Conservation (phyloP, 2,113 vertebrate species). For the Willisornis vidua region DNA sequence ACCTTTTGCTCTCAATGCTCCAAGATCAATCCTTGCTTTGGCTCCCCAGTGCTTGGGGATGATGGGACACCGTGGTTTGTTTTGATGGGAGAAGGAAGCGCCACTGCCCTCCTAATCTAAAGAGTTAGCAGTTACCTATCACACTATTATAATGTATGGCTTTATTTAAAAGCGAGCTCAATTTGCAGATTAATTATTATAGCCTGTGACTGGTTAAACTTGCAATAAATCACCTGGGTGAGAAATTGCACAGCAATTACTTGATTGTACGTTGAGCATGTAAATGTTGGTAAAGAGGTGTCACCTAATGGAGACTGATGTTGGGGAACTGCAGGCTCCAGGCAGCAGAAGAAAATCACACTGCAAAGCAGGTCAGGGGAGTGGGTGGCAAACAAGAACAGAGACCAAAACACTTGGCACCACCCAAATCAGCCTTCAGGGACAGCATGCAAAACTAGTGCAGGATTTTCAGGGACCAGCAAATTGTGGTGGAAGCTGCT, state of each 20-base stretch:
- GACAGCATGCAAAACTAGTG: not conserved
- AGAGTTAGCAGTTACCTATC: not conserved
- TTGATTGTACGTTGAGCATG: not conserved
- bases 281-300: conserved; percentile 4
- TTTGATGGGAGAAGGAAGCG: not conserved
- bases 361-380: not conserved
- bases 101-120: not conserved
- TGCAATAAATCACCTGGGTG: conserved; percentile 20
- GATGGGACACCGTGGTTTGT: not conserved
- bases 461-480: not conserved
- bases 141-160: not conserved
- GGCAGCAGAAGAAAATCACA: not conserved
- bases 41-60: not conserved
- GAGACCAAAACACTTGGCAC: not conserved
- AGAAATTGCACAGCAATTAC: conserved; percentile 32
- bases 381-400: not conserved
- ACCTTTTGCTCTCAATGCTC: not conserved
- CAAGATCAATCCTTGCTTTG: not conserved
- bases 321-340: not conserved
- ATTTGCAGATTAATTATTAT: conserved; percentile 50
- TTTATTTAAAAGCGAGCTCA: conserved; percentile 38
- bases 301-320: conserved; percentile 21
- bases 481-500: not conserved
- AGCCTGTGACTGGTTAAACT: not conserved
- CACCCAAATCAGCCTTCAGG: not conserved